These are phyloP conservation scores for Coboldia fuscipes DNA, from an alignment of 1,140 invertebrate genomes.

Conservation along the genomic window DNA sequence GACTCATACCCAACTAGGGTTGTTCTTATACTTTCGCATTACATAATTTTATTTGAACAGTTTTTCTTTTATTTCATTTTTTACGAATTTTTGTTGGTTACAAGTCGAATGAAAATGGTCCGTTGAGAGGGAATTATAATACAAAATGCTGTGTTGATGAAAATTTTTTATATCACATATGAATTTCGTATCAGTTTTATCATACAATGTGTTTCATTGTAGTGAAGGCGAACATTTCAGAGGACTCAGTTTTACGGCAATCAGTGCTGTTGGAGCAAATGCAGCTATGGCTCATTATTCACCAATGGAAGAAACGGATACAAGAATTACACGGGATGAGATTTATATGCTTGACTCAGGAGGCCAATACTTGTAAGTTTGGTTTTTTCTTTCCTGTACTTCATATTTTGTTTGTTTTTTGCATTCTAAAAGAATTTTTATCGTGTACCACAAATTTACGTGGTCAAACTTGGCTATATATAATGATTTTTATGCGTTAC, in stretches of 20 bases:
- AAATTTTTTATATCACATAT: too few species aligned
- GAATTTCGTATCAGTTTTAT: too few species aligned
- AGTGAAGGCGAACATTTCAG: constrained; percentile 45
- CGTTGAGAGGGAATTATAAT: too few species aligned
- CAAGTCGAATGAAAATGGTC: too few species aligned
- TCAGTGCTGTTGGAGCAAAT: constrained; percentile 68
- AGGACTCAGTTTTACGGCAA: constrained; percentile 73
- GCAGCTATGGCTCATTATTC: constrained; percentile 82
- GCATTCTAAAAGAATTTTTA: not conserved
- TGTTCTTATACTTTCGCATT: too few species aligned
- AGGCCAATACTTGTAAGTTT: constrained; percentile 31
- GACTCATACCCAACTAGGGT: too few species aligned
- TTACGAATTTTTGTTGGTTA: too few species aligned
- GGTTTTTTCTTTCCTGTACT: not conserved
- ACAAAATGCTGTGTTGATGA: too few species aligned
- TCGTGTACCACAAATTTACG: not conserved
- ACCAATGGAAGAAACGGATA: constrained; percentile 36
- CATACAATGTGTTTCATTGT: too few species aligned
- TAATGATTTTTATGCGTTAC: too few species aligned
- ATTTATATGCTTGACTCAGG: constrained; percentile 85
- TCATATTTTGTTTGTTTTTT: not conserved
- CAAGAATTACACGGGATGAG: constrained; percentile 38
- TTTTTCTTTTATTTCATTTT: too few species aligned
- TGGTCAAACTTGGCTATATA: not conserved
- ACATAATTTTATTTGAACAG: too few species aligned